phyloP scores from a whole-genome alignment of 2,888 invertebrate genomes.

The Syrista parreyssii region DNA sequence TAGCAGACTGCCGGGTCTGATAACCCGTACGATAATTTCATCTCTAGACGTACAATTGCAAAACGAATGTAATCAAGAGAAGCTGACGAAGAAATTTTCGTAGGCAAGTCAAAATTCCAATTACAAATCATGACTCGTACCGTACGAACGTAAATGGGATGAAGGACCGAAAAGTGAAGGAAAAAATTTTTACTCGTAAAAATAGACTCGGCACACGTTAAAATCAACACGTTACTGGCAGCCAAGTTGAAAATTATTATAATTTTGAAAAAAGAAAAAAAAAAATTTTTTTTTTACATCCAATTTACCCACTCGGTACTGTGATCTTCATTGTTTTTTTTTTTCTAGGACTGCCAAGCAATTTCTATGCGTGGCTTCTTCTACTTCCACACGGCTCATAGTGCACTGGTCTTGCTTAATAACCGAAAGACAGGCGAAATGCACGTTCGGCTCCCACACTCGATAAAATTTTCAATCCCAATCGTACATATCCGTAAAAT shows the following conservation, averaged over 20 bases:
- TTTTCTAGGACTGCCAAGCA: neutral
- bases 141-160: no score
- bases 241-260: no score
- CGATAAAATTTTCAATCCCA: constrained; percentile 51
- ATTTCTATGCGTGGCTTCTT: neutral
- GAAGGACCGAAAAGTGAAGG: no score
- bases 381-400: neutral
- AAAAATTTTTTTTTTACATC: no score
- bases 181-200: no score
- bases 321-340: neutral
- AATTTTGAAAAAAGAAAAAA: no score
- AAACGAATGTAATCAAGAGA: neutral
- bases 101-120: neutral
- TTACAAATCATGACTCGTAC: neutral
- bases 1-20: neutral
- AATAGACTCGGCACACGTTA: no score
- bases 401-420: constrained; percentile 44
- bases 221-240: no score
- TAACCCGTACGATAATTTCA: neutral
- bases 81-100: neutral
- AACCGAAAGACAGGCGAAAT: constrained; percentile 47
- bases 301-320: no score
- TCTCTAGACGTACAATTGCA: neutral
- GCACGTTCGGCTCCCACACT: constrained; percentile 31
- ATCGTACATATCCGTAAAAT: constrained; percentile 24